Conservation (phyloP, 1,140 invertebrate genomes). For the Drosophila parvula region DNA sequence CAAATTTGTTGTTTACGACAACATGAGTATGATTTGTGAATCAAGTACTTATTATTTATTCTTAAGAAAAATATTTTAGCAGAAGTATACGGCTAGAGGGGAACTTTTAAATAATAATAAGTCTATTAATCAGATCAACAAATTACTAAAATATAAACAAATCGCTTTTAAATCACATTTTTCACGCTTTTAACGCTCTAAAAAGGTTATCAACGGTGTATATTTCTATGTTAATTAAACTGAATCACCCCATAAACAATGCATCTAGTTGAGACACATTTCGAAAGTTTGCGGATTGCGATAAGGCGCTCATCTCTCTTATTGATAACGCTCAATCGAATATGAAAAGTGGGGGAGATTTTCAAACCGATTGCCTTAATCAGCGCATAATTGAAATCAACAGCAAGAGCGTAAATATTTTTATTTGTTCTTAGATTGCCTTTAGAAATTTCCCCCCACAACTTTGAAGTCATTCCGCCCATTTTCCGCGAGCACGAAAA, state of each 20-base stretch:
- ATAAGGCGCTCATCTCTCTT: neutral
- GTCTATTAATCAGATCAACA: too few species aligned
- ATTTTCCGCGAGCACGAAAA: constrained; percentile 22
- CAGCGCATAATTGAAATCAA: constrained; percentile 15
- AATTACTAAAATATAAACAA: too few species aligned
- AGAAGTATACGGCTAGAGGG: too few species aligned
- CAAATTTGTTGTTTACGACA: neutral
- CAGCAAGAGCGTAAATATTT: constrained; percentile 11
- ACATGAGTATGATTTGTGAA: too few species aligned
- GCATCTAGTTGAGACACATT: neutral
- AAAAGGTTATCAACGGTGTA: neutral
- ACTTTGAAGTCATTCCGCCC: constrained; percentile 5
- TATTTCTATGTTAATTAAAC: neutral
- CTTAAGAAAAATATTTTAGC: neutral
- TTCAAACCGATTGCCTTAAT: neutral
- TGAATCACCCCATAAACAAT: neutral
- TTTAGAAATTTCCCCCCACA: neutral
- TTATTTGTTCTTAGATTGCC: constrained; percentile 6
- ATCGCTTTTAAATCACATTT: neutral
- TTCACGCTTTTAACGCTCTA: neutral
- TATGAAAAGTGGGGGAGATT: neutral
- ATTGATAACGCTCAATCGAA: neutral
- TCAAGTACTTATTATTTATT: neutral
- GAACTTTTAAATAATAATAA: too few species aligned
- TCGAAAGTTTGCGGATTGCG: too few species aligned